phyloP scores from a whole-genome alignment of 2,113 vertebrate genomes.

The Montifringilla adamsi region DNA sequence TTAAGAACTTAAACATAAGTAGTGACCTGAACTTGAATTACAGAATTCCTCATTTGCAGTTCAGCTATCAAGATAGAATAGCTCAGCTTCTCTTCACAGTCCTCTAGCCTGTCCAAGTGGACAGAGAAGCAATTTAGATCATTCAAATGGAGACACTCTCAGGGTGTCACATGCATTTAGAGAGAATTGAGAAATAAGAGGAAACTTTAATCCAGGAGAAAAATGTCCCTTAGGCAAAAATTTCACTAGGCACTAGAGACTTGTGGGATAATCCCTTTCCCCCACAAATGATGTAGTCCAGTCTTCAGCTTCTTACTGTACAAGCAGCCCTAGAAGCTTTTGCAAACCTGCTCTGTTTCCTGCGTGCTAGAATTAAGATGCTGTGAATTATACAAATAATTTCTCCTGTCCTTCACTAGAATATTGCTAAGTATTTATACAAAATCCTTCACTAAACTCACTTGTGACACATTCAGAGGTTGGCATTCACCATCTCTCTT shows the following conservation, averaged over 20 bases:
- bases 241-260: neutral
- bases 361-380: neutral
- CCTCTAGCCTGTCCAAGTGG: conserved; percentile 12
- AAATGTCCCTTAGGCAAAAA: conserved; percentile 24
- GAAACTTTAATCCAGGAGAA: neutral
- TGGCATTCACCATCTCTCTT: neutral
- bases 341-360: neutral
- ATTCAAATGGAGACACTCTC: neutral
- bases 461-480: neutral
- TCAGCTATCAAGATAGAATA: conserved; percentile 27
- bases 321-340: neutral
- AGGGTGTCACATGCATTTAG: neutral
- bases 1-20: conserved; percentile 31
- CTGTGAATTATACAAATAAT: neutral
- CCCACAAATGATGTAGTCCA: neutral
- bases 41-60: conserved; percentile 58
- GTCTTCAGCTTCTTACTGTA: neutral
- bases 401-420: neutral
- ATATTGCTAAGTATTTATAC: neutral
- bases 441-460: neutral
- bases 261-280: neutral
- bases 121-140: neutral
- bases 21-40: conserved; percentile 38
- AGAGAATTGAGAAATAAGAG: conserved; percentile 13
- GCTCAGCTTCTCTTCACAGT: neutral